These are phyloP conservation scores for Paracentrotus lividus DNA, from an alignment of 53 echinoderm and acorn worm genomes.

Conservation along the genomic window DNA sequence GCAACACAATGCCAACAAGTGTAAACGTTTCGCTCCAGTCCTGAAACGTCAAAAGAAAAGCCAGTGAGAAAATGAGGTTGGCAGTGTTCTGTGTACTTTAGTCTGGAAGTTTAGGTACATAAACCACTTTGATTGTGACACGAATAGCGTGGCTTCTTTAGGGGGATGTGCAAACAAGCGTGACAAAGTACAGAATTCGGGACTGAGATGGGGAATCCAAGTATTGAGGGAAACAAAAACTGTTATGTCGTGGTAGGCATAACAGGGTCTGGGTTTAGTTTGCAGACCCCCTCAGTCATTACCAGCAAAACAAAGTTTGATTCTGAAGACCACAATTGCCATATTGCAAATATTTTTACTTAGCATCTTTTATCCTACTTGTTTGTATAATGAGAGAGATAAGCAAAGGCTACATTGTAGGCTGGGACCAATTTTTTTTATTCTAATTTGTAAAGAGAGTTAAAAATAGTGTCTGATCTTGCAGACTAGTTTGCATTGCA, in stretches of 20 bases:
- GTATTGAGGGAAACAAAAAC: neutral
- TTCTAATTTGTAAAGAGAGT: no score
- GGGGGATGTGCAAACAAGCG: constrained; percentile 30
- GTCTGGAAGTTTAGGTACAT: neutral
- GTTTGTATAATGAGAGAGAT: no score
- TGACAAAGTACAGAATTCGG: constrained; percentile 46
- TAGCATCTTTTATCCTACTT: no score
- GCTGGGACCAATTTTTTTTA: no score
- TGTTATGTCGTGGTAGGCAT: constrained; percentile 26
- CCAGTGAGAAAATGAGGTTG: neutral
- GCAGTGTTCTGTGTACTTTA: constrained; percentile 13
- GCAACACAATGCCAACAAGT: constrained; percentile 70
- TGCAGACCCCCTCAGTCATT: no score
- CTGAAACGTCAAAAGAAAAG: neutral
- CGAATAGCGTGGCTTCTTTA: neutral
- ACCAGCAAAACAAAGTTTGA: no score
- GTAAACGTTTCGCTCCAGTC: constrained; percentile 25
- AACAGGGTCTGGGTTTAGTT: constrained; percentile 23
- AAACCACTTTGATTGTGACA: constrained; percentile 22
- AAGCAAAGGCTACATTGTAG: no score
- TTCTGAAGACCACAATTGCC: no score
- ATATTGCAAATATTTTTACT: no score
- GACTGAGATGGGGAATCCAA: neutral
- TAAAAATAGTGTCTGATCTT: no score
- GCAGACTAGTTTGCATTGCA: neutral